These are phyloP conservation scores for Pelecanoides urinatrix DNA, from an alignment of 2,113 vertebrate species.

Conservation along the genomic window DNA sequence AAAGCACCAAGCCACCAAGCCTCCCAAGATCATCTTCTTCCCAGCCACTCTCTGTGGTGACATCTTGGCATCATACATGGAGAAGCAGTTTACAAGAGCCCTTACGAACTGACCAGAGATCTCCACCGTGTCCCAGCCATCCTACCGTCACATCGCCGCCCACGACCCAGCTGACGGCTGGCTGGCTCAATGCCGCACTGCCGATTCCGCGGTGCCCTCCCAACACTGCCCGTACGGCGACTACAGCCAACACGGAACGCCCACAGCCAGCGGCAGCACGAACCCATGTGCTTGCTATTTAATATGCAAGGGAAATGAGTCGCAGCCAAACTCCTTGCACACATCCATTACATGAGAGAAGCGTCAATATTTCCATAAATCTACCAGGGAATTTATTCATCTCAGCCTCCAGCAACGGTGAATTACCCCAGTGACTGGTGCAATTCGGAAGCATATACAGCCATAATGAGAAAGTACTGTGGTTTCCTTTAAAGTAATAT, in stretches of 20 bases:
- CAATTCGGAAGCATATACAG: background rate
- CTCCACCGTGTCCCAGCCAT: background rate
- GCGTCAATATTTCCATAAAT: background rate
- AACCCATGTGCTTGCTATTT: accelerated
- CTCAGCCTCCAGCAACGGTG: background rate
- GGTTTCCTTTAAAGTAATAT: background rate
- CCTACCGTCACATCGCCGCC: background rate
- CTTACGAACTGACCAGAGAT: background rate
- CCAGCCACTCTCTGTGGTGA: background rate
- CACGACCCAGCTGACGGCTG: accelerated
- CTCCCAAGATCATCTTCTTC: background rate
- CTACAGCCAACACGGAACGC: accelerated
- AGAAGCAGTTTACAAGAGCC: background rate
- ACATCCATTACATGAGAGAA: background rate
- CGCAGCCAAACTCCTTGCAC: background rate
- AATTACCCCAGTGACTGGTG: background rate
- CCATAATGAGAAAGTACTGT: background rate
- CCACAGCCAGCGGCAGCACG: accelerated
- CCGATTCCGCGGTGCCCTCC: background rate
- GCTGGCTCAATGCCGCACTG: background rate
- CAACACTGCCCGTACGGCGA: accelerated
- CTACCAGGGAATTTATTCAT: background rate
- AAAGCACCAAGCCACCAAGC: accelerated
- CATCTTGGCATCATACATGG: background rate
- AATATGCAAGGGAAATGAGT: background rate